Percentiles rank a stretch among this genome's conserved stretches.
Evolutionary conservation across 2,797 vertebrate genomes (phyloP).

Genomic region (Danio kyathit): DNA sequence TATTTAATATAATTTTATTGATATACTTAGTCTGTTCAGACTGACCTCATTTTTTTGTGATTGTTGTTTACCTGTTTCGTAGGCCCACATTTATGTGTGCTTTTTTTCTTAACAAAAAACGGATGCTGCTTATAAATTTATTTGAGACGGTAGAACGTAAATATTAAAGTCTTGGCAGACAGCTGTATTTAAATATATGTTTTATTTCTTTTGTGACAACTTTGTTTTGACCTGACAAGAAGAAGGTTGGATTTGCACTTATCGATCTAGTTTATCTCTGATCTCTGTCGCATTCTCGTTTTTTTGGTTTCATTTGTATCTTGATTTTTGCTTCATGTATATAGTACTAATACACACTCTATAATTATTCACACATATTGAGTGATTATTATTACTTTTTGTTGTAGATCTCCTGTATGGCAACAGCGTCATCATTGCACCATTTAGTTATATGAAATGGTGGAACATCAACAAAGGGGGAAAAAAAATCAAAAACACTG

Average conservation of each 20-base stretch:
- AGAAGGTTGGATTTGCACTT: not conserved
- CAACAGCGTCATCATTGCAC: not conserved
- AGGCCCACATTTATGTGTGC: not conserved
- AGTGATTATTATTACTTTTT: not conserved
- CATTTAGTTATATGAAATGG: conserved; percentile 16
- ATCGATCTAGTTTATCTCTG: not conserved
- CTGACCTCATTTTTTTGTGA: not conserved
- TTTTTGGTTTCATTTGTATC: not conserved
- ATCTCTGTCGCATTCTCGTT: not conserved
- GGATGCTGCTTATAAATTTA: not conserved
- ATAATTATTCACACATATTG: not conserved
- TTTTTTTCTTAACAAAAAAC: not conserved
- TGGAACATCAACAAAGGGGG: not conserved
- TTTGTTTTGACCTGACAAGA: not conserved
- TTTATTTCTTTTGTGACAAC: not conserved
- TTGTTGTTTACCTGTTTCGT: not conserved
- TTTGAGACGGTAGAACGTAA: not conserved
- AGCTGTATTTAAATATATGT: not conserved
- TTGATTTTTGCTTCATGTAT: not conserved
- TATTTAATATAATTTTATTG: not conserved
- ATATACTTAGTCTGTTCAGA: not conserved
- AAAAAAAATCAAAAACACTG: conserved; percentile 19
- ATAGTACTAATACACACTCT: not conserved
- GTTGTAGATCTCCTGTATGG: not conserved
- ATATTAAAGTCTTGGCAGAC: not conserved